Percentiles rank a stretch among this genome's conserved stretches.
These are phyloP conservation scores for Perca schrenkii DNA, from an alignment of 2,113 vertebrate genomes.

Conservation along the genomic window DNA sequence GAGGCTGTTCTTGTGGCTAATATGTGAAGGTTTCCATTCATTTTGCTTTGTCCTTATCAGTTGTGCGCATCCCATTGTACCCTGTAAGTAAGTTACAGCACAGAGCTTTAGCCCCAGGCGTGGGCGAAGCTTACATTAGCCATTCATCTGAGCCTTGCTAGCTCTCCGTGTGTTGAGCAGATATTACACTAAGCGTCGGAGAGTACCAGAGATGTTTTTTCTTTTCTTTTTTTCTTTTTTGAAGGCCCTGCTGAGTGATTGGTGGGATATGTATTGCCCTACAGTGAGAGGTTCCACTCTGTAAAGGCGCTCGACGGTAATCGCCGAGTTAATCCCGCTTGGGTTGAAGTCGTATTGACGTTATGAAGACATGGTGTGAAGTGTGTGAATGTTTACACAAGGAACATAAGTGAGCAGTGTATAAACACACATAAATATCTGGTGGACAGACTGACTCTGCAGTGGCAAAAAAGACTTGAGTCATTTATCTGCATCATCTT, in stretches of 20 bases:
- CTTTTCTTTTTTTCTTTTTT: constrained; percentile 2
- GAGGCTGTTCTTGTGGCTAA: not conserved
- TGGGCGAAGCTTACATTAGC: constrained; percentile 63
- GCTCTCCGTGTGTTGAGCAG: constrained; percentile 48
- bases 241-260: constrained; percentile 67
- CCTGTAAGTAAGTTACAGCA: constrained; percentile 53
- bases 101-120: constrained; percentile 58
- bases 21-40: constrained; percentile 25
- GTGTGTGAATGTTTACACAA: constrained; percentile 67
- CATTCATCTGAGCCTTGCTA: constrained; percentile 60
- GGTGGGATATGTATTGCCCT: constrained; percentile 68
- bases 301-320: constrained; percentile 61
- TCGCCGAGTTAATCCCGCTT: constrained; percentile 72
- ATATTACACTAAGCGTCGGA: constrained; percentile 50
- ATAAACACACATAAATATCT: constrained; percentile 27
- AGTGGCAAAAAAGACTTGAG: constrained; percentile 16
- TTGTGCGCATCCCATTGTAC: constrained; percentile 32
- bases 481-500: constrained; percentile 35
- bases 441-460: constrained; percentile 28
- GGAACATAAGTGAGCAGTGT: constrained; percentile 25
- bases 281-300: constrained; percentile 70
- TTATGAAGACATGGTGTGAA: constrained; percentile 67
- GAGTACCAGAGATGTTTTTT: constrained; percentile 41
- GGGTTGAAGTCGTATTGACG: constrained; percentile 70
- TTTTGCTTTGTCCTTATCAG: constrained; percentile 34